Percentiles rank a stretch among this genome's conserved stretches.
Evolutionary conservation across 2,797 vertebrate species (phyloP).

Genomic region (Parauchenoglanis ngamensis): DNA sequence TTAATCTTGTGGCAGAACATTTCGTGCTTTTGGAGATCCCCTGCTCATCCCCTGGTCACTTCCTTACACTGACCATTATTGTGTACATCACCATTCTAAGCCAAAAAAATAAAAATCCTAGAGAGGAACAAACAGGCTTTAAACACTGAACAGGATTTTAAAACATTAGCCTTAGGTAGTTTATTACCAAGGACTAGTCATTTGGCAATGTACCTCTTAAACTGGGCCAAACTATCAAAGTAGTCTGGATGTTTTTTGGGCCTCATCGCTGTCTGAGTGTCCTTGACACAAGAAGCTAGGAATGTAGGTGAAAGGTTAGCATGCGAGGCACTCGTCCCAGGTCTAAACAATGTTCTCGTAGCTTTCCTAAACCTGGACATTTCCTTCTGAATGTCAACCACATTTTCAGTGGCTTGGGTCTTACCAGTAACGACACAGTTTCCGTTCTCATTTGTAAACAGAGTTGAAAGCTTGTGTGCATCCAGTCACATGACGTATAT

Average conservation of each 20-base stretch:
- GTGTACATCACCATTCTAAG: not conserved
- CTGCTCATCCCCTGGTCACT: not conserved
- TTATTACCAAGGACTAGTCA: not conserved
- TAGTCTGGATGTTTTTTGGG: conserved; percentile 23
- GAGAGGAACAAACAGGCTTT: not conserved
- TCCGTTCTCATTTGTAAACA: not conserved
- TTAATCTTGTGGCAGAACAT: not conserved
- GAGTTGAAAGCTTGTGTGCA: not conserved
- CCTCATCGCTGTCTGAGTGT: not conserved
- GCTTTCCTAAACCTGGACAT: not conserved
- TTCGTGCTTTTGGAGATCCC: conserved; percentile 8
- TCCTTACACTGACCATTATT: conserved; percentile 7
- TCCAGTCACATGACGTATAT: not conserved
- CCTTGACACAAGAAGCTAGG: conserved; percentile 14
- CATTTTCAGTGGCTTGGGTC: not conserved
- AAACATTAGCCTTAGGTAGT: not conserved
- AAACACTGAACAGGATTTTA: not conserved
- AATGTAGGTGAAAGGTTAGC: conserved; percentile 64
- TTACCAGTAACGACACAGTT: not conserved
- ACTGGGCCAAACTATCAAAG: conserved; percentile 30
- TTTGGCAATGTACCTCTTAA: not conserved
- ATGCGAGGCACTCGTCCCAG: not conserved
- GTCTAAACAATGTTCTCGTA: not conserved
- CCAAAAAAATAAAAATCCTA: not conserved
- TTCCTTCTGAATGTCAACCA: not conserved